Percentiles rank a stretch among this genome's conserved stretches.
phyloP scores from a whole-genome alignment of 2,888 invertebrate genomes.

The Apamea monoglypha region DNA sequence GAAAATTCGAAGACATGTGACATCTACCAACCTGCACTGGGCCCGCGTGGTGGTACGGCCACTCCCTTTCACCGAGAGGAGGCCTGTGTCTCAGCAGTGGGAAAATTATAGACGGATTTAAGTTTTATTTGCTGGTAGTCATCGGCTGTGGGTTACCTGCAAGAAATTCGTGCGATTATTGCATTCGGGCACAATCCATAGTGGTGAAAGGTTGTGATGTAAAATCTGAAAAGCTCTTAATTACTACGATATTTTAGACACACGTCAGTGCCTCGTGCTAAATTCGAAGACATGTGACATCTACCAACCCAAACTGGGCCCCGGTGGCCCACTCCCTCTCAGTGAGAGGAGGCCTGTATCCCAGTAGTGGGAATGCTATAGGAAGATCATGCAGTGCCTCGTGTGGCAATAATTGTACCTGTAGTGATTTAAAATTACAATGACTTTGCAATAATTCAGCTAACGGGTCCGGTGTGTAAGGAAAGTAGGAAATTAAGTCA shows the following conservation, averaged over 20 bases:
- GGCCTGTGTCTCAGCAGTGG: too few species aligned
- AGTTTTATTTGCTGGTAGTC: neutral
- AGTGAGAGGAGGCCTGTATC: too few species aligned
- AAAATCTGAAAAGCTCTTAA: neutral
- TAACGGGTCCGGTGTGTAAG: neutral
- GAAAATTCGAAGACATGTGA: too few species aligned
- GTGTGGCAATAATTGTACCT: neutral
- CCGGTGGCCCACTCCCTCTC: too few species aligned
- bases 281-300: too few species aligned
- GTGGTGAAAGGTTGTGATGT: accelerated
- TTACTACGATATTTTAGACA: neutral
- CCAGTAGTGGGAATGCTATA: too few species aligned
- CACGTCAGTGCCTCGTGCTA: neutral
- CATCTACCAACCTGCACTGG: too few species aligned
- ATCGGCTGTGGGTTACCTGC: neutral
- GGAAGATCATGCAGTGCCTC: too few species aligned
- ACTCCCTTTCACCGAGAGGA: too few species aligned
- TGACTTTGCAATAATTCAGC: neutral
- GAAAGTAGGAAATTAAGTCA: neutral
- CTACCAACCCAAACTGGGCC: too few species aligned
- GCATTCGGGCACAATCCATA: neutral
- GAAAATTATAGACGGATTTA: too few species aligned
- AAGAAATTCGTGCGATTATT: neutral
- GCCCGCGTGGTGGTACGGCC: too few species aligned
- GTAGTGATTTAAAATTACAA: neutral